A percentile compares a stretch with the other conserved stretches of the same genome.
These are phyloP conservation scores for Lateolabrax maculatus DNA, from an alignment of 2,797 vertebrate genomes.

Conservation along the genomic window DNA sequence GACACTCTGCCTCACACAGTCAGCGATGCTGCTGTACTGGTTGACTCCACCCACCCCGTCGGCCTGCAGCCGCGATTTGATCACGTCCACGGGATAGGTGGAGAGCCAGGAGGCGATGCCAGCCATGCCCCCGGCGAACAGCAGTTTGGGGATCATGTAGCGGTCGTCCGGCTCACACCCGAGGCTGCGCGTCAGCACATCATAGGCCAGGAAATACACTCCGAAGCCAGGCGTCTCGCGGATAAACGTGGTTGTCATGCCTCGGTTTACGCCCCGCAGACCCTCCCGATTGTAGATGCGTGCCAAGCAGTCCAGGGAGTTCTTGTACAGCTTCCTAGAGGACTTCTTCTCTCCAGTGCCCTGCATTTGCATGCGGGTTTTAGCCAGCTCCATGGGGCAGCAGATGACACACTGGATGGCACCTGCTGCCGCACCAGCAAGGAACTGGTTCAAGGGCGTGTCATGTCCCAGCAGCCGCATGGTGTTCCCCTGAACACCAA, in stretches of 20 bases:
- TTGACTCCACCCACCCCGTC: conserved; percentile 91
- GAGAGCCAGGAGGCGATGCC: conserved; percentile 97
- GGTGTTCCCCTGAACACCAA: conserved; percentile 95
- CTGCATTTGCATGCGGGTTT: conserved; percentile 98
- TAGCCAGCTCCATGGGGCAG: conserved; percentile 98
- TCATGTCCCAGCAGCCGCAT: conserved; percentile 90
- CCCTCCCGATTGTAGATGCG: conserved; percentile 95
- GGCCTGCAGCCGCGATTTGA: conserved; percentile 96
- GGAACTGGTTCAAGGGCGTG: conserved; percentile 94
- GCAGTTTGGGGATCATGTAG: conserved; percentile 94
- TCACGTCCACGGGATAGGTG: conserved; percentile 95
- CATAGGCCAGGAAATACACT: conserved; percentile 95
- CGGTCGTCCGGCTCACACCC: conserved; percentile 91
- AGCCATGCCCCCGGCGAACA: conserved; percentile 94
- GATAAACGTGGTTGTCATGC: conserved; percentile 94
- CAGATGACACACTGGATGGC: conserved; percentile 95
- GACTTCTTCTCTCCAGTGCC: conserved; percentile 91
- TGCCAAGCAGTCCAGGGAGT: conserved; percentile 94
- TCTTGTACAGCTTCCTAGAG: conserved; percentile 91
- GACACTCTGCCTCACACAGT: conserved; percentile 93
- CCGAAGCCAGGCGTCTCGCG: conserved; percentile 96
- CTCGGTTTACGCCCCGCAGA: conserved; percentile 91
- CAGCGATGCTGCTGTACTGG: conserved; percentile 91
- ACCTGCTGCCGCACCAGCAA: conserved; percentile 94
- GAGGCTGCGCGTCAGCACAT: conserved; percentile 90